phyloP scores from a whole-genome alignment of 2,797 vertebrate genomes.

The Eurystomus glaucurus region DNA sequence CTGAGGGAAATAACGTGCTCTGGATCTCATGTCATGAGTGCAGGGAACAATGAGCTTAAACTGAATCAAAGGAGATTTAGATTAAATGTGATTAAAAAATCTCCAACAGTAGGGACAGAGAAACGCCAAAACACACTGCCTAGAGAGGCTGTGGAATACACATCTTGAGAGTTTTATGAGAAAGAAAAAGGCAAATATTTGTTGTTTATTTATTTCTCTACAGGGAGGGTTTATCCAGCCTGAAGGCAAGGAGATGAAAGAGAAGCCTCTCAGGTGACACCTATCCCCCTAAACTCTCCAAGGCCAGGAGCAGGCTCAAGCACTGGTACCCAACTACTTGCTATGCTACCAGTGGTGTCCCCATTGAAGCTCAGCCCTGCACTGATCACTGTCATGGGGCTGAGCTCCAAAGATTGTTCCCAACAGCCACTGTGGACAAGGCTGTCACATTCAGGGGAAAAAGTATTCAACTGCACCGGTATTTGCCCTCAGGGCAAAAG shows the following conservation, averaged over 20 bases:
- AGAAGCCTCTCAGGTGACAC: not conserved
- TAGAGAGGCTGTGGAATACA: not conserved
- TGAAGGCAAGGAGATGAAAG: not conserved
- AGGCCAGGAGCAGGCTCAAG: not conserved
- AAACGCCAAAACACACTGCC: not conserved
- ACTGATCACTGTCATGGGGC: not conserved
- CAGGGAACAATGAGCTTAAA: slow-evolving; percentile 17
- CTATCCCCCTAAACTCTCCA: not conserved
- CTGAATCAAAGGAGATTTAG: slow-evolving; percentile 10
- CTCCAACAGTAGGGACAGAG: not conserved
- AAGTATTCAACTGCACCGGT: not conserved
- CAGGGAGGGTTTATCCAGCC: not conserved
- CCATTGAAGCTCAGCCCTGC: not conserved
- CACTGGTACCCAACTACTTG: not conserved
- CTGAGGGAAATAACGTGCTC: not conserved
- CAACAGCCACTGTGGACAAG: not conserved
- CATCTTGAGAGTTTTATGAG: not conserved
- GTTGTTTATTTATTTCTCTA: not conserved
- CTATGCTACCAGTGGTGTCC: not conserved
- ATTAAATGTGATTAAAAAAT: not conserved
- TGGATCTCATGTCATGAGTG: not conserved
- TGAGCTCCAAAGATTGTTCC: not conserved
- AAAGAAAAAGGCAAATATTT: slow-evolving; percentile 21
- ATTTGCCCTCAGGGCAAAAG: not conserved
- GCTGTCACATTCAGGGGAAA: not conserved